Evolutionary conservation across 2,113 vertebrate genomes (phyloP).

Genomic region (Enhydra lutris): DNA sequence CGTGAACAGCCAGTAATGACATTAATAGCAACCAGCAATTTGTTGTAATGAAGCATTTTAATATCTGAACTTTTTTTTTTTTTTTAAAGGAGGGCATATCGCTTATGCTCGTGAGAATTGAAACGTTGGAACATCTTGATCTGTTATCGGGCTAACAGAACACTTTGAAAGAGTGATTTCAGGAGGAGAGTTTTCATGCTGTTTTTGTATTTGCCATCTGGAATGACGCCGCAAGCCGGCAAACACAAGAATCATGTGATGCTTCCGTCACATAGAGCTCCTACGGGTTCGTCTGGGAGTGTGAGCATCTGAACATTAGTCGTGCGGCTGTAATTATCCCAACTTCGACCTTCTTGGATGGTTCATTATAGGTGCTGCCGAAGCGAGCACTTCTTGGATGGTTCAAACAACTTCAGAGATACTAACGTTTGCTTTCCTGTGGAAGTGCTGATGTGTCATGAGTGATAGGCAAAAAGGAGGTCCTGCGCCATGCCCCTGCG

Average conservation of each 20-base stretch:
- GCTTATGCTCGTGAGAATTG: slow-evolving; percentile 5
- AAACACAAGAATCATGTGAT: slow-evolving; percentile 71
- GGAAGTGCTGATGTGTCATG: rapidly evolving
- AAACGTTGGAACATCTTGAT: slow-evolving; percentile 27
- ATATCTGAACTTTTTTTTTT: not conserved
- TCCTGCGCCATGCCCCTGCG: not conserved
- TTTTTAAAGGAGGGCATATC: not conserved
- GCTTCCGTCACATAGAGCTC: slow-evolving; percentile 68
- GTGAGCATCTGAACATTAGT: slow-evolving; percentile 65
- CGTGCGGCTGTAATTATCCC: slow-evolving; percentile 51
- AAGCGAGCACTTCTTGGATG: slow-evolving; percentile 32
- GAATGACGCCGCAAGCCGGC: slow-evolving; percentile 79
- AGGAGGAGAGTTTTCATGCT: slow-evolving; percentile 71
- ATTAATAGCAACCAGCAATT: slow-evolving; percentile 60
- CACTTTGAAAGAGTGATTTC: slow-evolving; percentile 64
- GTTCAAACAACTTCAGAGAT: not conserved
- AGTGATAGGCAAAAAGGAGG: not conserved
- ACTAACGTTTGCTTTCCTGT: slow-evolving; percentile 2
- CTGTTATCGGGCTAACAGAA: slow-evolving; percentile 60
- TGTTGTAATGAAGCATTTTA: slow-evolving; percentile 57
- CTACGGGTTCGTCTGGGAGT: slow-evolving; percentile 61
- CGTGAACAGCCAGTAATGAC: slow-evolving; percentile 22
- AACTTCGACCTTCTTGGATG: slow-evolving; percentile 66
- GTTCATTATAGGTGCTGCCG: not conserved
- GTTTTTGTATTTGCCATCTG: slow-evolving; percentile 82